Base-by-base conservation (phyloP, 35 echinoderm and acorn worm genomes). In the Ophioderma brevispina region DNA sequence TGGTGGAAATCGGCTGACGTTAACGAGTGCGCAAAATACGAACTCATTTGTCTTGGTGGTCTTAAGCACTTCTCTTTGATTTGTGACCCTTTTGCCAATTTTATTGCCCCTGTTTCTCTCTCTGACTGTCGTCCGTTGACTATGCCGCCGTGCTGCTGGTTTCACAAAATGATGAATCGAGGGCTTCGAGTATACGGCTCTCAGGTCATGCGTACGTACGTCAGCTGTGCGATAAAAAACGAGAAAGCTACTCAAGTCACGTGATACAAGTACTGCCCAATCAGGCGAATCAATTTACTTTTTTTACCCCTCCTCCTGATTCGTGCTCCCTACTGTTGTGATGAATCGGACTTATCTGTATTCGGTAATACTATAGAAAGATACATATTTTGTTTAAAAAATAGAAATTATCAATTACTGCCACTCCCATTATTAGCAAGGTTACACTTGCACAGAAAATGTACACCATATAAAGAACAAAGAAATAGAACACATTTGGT, bases 21-120 rank as follows among this genome's bases (percentile, higher is more conserved):
- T 80, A 93, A 87, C 56, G 92, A 93, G 80, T 93, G 92, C 32
- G 92, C 86, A 77, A 89, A 93, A 46, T 93, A 93, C 18, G 92
- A 93, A 81, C 85, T 93, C 92, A 93, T 93, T 84, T 85, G 83
- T 85, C 83, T 85, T 64, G 83, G 52, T 70, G 59, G 63, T 70
- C 83, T 63, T 37, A 59, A 59, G 31, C 52, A 35, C 52, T 52
- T 35, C 55, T 39, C 55, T 34, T 85, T 85, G 83, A 85, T 85
- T 85, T 85, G 83, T 85, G 83, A 85, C 83, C 83, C 83, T 85
- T 63, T 37, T 81, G 83, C 59, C 59, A 59, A 85, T 70, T 63
- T 85, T 85, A 85, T 70, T 85, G 55, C 43, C 83, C n/a, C 52
- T 85, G 34, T n/a, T 59, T 85, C 79, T 70, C 59, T 70, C 59